Base-by-base conservation (phyloP, 2,888 invertebrate species). In the Apeira syringaria region DNA sequence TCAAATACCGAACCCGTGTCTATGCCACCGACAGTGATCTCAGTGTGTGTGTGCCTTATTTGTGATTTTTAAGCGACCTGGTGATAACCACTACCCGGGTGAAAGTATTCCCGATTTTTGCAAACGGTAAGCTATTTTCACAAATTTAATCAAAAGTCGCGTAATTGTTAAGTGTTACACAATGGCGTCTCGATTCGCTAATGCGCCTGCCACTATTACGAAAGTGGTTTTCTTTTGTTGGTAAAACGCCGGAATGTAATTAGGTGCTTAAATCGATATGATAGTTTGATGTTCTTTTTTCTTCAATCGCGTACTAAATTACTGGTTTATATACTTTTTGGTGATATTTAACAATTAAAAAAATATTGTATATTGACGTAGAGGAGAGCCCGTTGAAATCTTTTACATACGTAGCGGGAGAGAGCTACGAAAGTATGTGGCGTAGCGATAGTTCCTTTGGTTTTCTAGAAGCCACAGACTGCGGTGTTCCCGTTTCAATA, bases 71-170 rank as follows among this genome's bases (percentile, higher is more conserved):
- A 31, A 40, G 11, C 29, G 30, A n/a, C 15, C 24, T 20, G 22
- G 37, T 18, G n/a, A n/a, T 11, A 29, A 3, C 33, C 3, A 9
- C 1, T 3, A 24, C 24, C 17, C 22, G 12, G 44, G 44, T 44
- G 44, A 44, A 44, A 44, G 44, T 28, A 71, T 60, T 68, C 69
- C 7, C 20, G 7, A 20, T 20, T 20, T 20, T 59, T 79, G 81
- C 82, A 73, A 84, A 63, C 62, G 85, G 86, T 87, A 68, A 86
- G 88, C 81, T 70, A 74, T 74, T 74, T 73, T 62, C 64, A 46
- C 69, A 74, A 68, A 78, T 80, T 82, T 80, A 73, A 80, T 77
- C 69, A 65, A 61, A 61, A 54, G 49, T 71, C 67, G 65, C 75
- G 74, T 77, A 78, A 77, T 79, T 74, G 67, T 73, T 78, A 30